These are phyloP conservation scores for Tethea ocularis DNA, from an alignment of 2,888 invertebrate genomes.

Conservation along the genomic window DNA sequence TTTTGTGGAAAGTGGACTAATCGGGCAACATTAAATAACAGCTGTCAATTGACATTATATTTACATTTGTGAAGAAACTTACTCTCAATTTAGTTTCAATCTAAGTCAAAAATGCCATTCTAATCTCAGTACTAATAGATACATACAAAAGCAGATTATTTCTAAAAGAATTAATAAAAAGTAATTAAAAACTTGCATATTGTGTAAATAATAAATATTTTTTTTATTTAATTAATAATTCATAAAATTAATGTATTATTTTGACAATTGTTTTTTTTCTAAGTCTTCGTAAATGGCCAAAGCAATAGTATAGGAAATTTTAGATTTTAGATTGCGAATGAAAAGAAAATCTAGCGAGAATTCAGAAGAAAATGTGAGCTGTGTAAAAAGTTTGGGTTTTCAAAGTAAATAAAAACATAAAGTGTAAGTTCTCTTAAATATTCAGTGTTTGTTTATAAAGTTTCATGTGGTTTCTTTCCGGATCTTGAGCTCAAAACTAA, in stretches of 20 bases:
- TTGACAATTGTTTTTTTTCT: background rate
- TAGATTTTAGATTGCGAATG: no score
- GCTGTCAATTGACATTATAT: background rate
- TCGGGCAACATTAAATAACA: background rate
- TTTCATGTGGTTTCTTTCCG: background rate
- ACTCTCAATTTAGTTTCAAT: no score
- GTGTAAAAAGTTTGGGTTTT: background rate
- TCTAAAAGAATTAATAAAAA: no score
- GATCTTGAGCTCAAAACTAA: background rate
- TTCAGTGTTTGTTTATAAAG: background rate
- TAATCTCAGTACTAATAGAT: no score
- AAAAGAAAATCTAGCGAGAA: background rate
- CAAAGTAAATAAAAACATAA: background rate
- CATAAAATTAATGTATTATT: background rate
- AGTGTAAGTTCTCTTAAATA: background rate
- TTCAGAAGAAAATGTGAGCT: background rate
- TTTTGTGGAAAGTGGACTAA: background rate
- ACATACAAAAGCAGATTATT: no score
- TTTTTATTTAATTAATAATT: no score
- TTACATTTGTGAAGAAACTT: no score
- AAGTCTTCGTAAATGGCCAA: background rate
- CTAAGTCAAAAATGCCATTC: no score
- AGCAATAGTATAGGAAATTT: no score
- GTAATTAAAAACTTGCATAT: no score
- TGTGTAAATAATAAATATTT: no score